Base-by-base conservation (phyloP, 2,113 vertebrate genomes). In the Falcunculus frontatus region DNA sequence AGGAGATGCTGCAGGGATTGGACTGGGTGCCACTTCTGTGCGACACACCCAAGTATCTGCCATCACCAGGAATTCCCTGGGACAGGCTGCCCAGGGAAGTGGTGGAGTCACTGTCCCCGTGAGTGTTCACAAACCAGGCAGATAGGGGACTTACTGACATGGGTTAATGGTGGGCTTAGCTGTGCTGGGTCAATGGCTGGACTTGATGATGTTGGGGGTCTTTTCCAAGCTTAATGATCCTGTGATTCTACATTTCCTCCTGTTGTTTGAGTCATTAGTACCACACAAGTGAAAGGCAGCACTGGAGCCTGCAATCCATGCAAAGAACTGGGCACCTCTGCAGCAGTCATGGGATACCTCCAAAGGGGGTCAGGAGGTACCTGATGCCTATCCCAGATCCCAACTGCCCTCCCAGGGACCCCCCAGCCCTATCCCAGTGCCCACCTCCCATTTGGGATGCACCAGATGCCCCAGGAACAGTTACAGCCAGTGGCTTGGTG, bases 231-330 rank as follows among this genome's bases (percentile, higher is more conserved):
- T 16, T 2, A 23, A 3, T 13, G 17, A 35, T 5, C 10, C n/a
- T 7, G 41, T 8, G 18, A 23, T 29, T 55, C 17, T 7, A 0
- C 62, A 27, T 55, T 42, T 41, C 16, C 50, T 85, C 22, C 26
- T 19, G 5, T 0, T 13, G 41, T 30, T 0, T 0, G 21, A 27
- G 9, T 6, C 0, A 0, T 33, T 78, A 15, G 35, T 4, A 6
- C 13, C 35, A 11, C 33, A 20, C 17, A 2, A 13, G 32, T 3
- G 11, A 52, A 73, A 42, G 1, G 17, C 62, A 67, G 56, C 0
- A 0, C 18, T 25, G 13, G 39, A 63, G 39, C 33, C 44, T 27
- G 29, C 10, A 22, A 15, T 2, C 32, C 13, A 2, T 33, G 39
- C 68, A 11, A 9, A 26, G 47, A 32, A 2, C 1, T 26, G 21